These are phyloP conservation scores for Nerophis ophidion DNA, from an alignment of 2,113 vertebrate genomes.

Conservation along the genomic window DNA sequence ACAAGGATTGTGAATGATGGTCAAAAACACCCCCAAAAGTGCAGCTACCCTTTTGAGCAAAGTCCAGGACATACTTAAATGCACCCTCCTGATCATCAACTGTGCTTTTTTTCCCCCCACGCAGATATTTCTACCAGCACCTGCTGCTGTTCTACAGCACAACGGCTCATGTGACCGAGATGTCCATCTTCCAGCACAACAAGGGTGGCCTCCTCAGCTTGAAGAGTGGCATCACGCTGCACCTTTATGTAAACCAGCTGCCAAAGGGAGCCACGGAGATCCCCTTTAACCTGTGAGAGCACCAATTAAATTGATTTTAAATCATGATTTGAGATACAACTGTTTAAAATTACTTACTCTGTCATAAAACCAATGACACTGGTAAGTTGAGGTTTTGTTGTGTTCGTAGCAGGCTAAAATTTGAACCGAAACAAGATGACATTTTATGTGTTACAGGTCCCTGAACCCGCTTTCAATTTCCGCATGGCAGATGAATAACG, in stretches of 20 bases:
- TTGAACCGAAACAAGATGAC: too few relatives aligned
- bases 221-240: conserved; percentile 76
- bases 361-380: too few relatives aligned
- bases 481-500: conserved; percentile 79
- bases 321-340: too few relatives aligned
- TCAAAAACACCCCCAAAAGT: too few relatives aligned
- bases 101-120: background rate
- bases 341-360: too few relatives aligned
- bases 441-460: conserved; percentile 54
- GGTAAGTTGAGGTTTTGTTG: too few relatives aligned
- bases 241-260: conserved; percentile 88
- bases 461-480: conserved; percentile 80
- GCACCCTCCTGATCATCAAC: background rate
- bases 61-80: background rate
- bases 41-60: too few relatives aligned
- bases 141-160: conserved; percentile 87
- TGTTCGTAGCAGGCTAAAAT: too few relatives aligned
- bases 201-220: conserved; percentile 76
- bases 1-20: too few relatives aligned
- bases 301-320: too few relatives aligned
- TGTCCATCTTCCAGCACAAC: conserved; percentile 80
- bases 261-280: conserved; percentile 88
- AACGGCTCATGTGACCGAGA: conserved; percentile 72
- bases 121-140: conserved; percentile 82
- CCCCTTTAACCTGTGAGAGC: conserved; percentile 77